Base-by-base conservation (phyloP, 1,140 invertebrate species). In the Temnothorax curvispinosus region DNA sequence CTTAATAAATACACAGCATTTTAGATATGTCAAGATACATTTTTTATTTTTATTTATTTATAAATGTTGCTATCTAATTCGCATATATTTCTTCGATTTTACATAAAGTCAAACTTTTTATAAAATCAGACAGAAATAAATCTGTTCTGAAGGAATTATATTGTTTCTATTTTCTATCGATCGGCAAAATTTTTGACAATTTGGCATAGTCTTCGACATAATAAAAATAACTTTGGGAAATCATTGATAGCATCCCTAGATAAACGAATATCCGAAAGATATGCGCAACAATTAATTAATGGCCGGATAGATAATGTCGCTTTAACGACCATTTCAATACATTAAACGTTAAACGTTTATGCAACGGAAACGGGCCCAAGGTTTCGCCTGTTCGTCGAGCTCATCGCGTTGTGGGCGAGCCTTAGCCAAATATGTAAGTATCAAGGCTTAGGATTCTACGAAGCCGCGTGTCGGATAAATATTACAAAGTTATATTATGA, bases 291-390 rank as follows among this genome's bases (percentile, higher is more conserved):
- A 58, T 74, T 15, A 38, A 65, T 21, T 44, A 74, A 75, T 38
- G 44, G 67, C 65, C 78, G 58, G 75, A 82, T 60, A 54, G 56
- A 58, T 65, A 87, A 84, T 69, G 15, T 62, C 78, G 85, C 89
- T 60, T 91, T 93, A 88, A 93, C 89, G 88, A 87, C 86, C 65
- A 86, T 62, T 93, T 91, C 91, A 93, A 93, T 91, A 88, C 60
- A 41, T 41, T 65, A 21, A 38, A 52, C 38, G 80, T 38, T n/a
- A 41, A 27, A 47, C 27, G 75, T 93, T 94, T 94, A 92, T 91
- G 91, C 91, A 93, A 93, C 13, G 75, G 86, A 91, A 94, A 93
- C 52, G 92, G 81, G 92, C 88, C 89, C 93, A 94, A 94, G 92
- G 93, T 64, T 91, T 69, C n/a, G 35, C 78, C 27, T 65, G 44